Evolutionary conservation across 1,140 invertebrate species (phyloP).

Genomic region (Eufriesea mexicana): DNA sequence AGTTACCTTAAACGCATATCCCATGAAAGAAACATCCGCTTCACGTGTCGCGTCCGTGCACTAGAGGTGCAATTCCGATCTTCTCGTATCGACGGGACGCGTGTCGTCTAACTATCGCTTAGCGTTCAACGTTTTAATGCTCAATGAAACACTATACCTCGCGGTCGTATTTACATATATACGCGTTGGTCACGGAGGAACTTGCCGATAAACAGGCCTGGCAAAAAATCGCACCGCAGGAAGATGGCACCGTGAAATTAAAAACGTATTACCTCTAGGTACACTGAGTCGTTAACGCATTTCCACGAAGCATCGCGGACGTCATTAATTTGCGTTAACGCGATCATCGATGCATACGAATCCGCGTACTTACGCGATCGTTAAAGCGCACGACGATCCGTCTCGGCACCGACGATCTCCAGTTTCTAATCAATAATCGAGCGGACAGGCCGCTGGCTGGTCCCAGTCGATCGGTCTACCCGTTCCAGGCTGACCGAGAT

Average conservation of each 20-base stretch:
- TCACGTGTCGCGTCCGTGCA: neutral
- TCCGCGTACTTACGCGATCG: too few species aligned
- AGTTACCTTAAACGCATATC: neutral
- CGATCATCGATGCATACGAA: conserved; percentile 3
- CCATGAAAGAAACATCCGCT: neutral
- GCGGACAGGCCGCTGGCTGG: neutral
- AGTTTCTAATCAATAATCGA: conserved; percentile 7
- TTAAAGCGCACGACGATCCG: neutral
- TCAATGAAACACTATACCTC: neutral
- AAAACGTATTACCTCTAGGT: neutral
- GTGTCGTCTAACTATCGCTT: neutral
- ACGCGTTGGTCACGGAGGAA: neutral
- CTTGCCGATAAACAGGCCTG: neutral
- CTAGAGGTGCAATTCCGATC: neutral
- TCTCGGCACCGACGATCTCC: neutral
- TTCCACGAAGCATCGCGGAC: neutral
- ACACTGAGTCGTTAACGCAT: neutral
- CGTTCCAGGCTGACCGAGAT: neutral
- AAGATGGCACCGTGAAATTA: neutral
- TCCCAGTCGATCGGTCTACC: neutral
- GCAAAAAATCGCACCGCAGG: neutral
- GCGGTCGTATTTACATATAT: neutral
- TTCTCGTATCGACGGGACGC: neutral
- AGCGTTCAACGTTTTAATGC: neutral
- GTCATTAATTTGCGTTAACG: conserved; percentile 2